Percentiles rank a stretch among this genome's conserved stretches.
These are phyloP conservation scores for Acholoe squamosa DNA, from an alignment of 2,888 invertebrate species.

Conservation along the genomic window DNA sequence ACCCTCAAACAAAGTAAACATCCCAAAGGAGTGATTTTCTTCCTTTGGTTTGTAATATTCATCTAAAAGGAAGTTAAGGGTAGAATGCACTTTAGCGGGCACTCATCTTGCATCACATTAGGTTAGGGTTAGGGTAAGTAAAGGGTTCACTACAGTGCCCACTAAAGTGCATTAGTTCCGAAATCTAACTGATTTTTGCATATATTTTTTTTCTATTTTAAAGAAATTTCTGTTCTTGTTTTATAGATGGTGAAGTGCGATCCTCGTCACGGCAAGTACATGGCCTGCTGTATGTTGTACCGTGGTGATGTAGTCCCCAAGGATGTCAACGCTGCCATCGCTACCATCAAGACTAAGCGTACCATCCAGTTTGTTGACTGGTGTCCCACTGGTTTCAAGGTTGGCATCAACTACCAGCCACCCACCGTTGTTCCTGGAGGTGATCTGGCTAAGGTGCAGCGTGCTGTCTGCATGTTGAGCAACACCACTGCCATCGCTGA, in stretches of 20 bases:
- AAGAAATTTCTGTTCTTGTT: neutral
- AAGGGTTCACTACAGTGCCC: no score
- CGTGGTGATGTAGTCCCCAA: conserved; percentile 97
- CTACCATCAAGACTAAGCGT: conserved; percentile 81
- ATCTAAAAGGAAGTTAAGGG: no score
- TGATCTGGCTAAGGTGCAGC: conserved; percentile 87
- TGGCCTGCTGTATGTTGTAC: conserved; percentile 86
- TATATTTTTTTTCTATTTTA: no score
- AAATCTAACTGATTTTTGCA: no score
- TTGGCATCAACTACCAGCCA: conserved; percentile 86
- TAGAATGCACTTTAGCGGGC: no score
- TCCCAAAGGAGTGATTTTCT: no score
- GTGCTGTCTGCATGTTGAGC: conserved; percentile 84
- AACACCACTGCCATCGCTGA: conserved; percentile 84
- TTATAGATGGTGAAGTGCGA: conserved; percentile 82
- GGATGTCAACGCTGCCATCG: conserved; percentile 86
- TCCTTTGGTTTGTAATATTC: no score
- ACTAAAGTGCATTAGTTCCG: no score
- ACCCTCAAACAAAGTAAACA: no score
- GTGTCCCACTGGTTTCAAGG: conserved; percentile 92
- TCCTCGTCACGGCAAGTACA: conserved; percentile 83
- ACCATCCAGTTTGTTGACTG: conserved; percentile 84
- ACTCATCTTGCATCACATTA: no score
- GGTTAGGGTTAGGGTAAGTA: no score
- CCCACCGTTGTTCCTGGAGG: conserved; percentile 85